Evolutionary conservation across 2,888 invertebrate species (phyloP), one percentile per base, ranked within the genome.

Genomic region (Allolobophora icterica): DNA sequence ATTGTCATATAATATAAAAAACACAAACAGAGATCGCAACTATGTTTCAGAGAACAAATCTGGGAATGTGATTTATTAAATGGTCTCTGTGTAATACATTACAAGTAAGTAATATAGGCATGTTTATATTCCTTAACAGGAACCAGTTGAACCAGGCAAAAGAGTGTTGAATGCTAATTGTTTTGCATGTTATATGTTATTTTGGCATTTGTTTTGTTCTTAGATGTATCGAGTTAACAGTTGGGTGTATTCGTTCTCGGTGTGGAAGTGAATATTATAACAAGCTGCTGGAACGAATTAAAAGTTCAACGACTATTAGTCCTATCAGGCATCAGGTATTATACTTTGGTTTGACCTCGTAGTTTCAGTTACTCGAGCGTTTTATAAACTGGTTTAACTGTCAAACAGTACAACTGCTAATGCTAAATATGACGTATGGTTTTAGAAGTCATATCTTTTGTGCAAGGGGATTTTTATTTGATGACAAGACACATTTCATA

Each of bases 191-290:
- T n/a, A n/a, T 71, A n/a, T 71, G 30, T n/a, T n/a, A 71, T n/a
- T 71, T 71, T 71, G n/a, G 13, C 71, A 1, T n/a, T 52, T 52
- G 11, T 71, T 71, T n/a, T 84, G 42, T 34, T 84, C 92, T n/a
- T 92, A 95, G 94, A 13, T 94, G 94, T 92, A 93, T 94, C 35
- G 93, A 94, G 45, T 92, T 94, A 40, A 92, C 93, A 92, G 93
- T 94, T 87, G 93, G 92, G n/a, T 91, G 92, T 30, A 91, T 92
- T 11, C 91, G 93, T 89, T 92, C 35, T 30, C 34, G 33, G 34
- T 89, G 38, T 91, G 92, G 91, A 35, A n/a, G 84, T 33, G 34
- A 90, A n/a, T 91, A 92, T 84, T 92, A 92, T 45, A 71, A 92
- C 45, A 84, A 84, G n/a, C 89, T 91, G 15, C 21, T 91, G 58